A percentile compares a stretch with the other conserved stretches of the same genome.
phyloP scores from a whole-genome alignment of 2,113 vertebrate species.

The Rana temporaria region DNA sequence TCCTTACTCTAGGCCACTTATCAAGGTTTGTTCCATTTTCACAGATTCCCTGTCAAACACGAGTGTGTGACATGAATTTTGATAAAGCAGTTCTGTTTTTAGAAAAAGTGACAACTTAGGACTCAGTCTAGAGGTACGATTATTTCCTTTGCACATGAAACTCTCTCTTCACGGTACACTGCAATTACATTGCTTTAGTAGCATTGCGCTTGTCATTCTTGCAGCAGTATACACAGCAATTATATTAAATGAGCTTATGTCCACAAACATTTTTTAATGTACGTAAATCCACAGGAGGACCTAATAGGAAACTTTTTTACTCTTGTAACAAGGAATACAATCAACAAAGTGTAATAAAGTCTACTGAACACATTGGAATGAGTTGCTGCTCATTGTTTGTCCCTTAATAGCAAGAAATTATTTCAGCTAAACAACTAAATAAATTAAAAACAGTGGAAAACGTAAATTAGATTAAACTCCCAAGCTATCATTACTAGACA shows the following conservation, averaged over 20 bases:
- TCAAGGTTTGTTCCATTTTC: neutral
- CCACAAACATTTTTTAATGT: conserved; percentile 45
- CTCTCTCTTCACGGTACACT: neutral
- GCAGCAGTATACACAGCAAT: neutral
- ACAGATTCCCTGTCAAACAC: neutral
- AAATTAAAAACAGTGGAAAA: conserved; percentile 78
- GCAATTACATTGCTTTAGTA: conserved; percentile 4
- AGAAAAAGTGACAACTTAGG: neutral
- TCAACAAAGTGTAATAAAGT: conserved; percentile 71
- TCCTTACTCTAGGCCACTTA: too few relatives aligned
- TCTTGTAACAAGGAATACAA: conserved; percentile 67
- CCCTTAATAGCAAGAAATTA: conserved; percentile 72
- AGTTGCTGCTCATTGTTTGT: conserved; percentile 64
- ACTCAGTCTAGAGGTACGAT: neutral
- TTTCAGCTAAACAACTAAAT: conserved; percentile 72
- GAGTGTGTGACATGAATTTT: neutral
- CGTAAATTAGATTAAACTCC: conserved; percentile 84
- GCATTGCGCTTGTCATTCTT: neutral
- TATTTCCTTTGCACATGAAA: neutral
- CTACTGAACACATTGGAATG: conserved; percentile 58
- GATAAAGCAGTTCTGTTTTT: neutral
- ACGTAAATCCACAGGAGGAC: conserved; percentile 56
- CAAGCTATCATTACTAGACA: conserved; percentile 77
- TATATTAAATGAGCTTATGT: conserved; percentile 28
- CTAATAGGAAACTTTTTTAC: conserved; percentile 61